phyloP scores from a whole-genome alignment of 2,797 vertebrate species.

The Huso huso region DNA sequence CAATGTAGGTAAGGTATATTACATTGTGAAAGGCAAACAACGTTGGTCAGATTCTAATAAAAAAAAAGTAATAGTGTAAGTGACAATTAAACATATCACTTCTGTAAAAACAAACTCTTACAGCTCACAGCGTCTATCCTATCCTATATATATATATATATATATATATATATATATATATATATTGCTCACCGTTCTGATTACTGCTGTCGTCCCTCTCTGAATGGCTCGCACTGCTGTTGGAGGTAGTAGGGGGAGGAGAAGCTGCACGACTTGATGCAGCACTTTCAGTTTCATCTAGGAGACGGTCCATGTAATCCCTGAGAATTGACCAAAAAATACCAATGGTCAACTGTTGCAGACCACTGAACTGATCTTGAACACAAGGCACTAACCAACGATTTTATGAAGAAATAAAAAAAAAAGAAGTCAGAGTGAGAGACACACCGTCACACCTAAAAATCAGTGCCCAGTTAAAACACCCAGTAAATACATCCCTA shows the following conservation, averaged over 20 bases:
- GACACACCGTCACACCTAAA: too few species aligned
- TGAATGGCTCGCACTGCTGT: slow-evolving; percentile 79
- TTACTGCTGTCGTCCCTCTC: slow-evolving; percentile 77
- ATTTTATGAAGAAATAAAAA: too few species aligned
- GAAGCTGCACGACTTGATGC: slow-evolving; percentile 78
- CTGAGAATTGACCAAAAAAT: slow-evolving; percentile 38
- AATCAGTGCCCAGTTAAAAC: too few species aligned
- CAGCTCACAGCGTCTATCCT: too few species aligned
- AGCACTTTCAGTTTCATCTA: slow-evolving; percentile 85
- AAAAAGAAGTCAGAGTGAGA: too few species aligned
- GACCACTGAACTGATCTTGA: too few species aligned
- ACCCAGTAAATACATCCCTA: too few species aligned
- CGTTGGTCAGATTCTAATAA: not conserved
- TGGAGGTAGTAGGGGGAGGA: slow-evolving; percentile 78
- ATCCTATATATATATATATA: not conserved
- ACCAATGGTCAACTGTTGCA: too few species aligned
- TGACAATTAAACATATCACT: too few species aligned
- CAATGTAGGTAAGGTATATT: slow-evolving; percentile 8
- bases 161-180: too few species aligned
- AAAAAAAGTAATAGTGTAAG: too few species aligned
- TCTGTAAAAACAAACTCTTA: not conserved
- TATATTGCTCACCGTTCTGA: slow-evolving; percentile 71
- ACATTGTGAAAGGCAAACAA: not conserved
- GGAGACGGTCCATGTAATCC: slow-evolving; percentile 89
- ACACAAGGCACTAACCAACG: too few species aligned